Percentiles rank a stretch among this genome's conserved stretches.
phyloP scores from a whole-genome alignment of 2,888 invertebrate species.

The Ctena decussata region DNA sequence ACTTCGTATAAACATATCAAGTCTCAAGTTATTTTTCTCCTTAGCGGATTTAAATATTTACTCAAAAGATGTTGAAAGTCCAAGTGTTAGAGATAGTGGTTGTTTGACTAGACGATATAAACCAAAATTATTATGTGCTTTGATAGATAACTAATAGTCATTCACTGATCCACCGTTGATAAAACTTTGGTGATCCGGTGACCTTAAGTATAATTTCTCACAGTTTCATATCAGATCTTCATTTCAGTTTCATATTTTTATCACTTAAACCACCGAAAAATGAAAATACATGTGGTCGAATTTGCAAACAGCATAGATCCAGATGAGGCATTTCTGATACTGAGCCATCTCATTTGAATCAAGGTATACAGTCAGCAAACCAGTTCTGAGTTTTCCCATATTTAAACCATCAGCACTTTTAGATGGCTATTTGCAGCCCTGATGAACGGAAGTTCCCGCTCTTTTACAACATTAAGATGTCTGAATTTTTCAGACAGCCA shows the following conservation, averaged over 20 bases:
- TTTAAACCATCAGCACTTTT: too few species aligned
- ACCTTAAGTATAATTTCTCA: not conserved
- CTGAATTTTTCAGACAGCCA: too few species aligned
- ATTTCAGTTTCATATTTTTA: not conserved
- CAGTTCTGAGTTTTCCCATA: too few species aligned
- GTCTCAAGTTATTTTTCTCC: conserved; percentile 50
- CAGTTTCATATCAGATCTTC: not conserved
- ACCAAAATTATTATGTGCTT: not conserved
- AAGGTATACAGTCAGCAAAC: too few species aligned
- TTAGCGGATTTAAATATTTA: conserved; percentile 30
- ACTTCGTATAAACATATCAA: conserved; percentile 59
- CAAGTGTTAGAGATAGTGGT: conserved; percentile 33
- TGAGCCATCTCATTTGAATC: too few species aligned
- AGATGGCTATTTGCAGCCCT: too few species aligned
- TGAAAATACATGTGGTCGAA: too few species aligned
- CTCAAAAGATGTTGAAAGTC: conserved; percentile 49
- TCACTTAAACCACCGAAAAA: too few species aligned
- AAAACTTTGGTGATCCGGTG: not conserved
- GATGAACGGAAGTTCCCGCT: too few species aligned
- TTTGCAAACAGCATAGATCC: too few species aligned
- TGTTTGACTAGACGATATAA: conserved; percentile 10
- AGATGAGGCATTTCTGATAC: too few species aligned
- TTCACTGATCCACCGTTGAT: not conserved
- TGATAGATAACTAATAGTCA: not conserved
- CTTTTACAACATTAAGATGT: too few species aligned